A percentile compares a stretch with the other conserved stretches of the same genome.
phyloP scores from a whole-genome alignment of 2,113 vertebrate species.

The Pyxicephalus adspersus region DNA sequence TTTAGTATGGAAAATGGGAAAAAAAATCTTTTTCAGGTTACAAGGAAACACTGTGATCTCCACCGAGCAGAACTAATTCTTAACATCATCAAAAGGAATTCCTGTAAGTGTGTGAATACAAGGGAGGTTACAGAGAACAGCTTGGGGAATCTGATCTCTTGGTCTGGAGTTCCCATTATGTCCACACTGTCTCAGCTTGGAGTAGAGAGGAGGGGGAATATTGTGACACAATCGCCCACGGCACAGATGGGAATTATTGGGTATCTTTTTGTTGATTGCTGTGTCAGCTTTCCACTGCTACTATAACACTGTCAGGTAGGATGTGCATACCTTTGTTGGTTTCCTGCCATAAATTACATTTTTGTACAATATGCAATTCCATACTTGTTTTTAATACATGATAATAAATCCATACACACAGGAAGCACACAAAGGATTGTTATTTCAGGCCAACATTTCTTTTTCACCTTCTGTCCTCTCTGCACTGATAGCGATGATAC shows the following conservation, averaged over 20 bases:
- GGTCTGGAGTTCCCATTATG: constrained; percentile 46
- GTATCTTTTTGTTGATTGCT: constrained; percentile 5
- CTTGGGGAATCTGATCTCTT: constrained; percentile 45
- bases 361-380: too few species aligned
- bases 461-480: too few species aligned
- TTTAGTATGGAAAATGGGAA: too few species aligned
- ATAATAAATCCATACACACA: too few species aligned
- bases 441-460: too few species aligned
- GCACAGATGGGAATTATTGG: constrained; percentile 41
- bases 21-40: too few species aligned
- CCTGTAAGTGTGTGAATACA: constrained; percentile 1
- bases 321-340: background rate
- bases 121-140: constrained; percentile 16
- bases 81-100: constrained; percentile 13
- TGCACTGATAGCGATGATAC: too few species aligned
- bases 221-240: background rate
- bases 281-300: constrained; percentile 22
- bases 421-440: too few species aligned
- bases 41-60: background rate
- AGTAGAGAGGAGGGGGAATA: background rate
- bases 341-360: background rate
- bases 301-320: background rate
- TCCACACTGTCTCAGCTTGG: constrained; percentile 19
- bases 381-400: too few species aligned
- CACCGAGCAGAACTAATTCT: constrained; percentile 7